phyloP scores from a whole-genome alignment of 2,888 invertebrate species.

The Uropetala carovei region DNA sequence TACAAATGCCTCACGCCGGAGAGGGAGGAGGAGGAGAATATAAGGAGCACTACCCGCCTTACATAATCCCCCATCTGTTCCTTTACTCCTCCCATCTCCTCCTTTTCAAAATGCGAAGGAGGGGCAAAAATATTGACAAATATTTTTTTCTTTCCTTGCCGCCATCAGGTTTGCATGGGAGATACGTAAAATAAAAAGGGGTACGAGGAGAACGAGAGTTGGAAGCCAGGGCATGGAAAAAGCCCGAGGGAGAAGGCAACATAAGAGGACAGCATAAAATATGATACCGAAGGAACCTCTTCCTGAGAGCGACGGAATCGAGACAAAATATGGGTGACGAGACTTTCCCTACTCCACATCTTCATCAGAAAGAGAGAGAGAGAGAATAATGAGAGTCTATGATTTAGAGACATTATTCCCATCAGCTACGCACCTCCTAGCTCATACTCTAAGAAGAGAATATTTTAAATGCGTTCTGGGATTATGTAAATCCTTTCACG shows the following conservation, averaged over 20 bases:
- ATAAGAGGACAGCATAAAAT: neutral
- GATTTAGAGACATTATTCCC: no score
- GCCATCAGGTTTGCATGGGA: conserved; percentile 43
- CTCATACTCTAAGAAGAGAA: no score
- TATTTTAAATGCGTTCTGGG: no score
- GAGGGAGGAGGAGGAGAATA: conserved; percentile 19
- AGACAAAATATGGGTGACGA: neutral
- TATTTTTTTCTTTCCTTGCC: conserved; percentile 33
- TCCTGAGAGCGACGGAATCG: neutral
- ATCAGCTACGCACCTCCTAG: no score
- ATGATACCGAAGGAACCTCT: conserved; percentile 1
- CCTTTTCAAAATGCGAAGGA: conserved; percentile 18
- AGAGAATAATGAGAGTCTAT: neutral
- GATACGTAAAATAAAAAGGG: neutral
- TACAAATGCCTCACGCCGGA: conserved; percentile 34
- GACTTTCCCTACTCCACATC: neutral
- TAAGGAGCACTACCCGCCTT: neutral
- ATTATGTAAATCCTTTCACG: no score
- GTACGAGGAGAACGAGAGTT: neutral
- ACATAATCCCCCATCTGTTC: conserved; percentile 62
- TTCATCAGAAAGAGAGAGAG: neutral
- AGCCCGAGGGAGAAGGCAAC: neutral
- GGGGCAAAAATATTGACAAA: conserved; percentile 53
- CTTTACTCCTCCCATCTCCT: neutral
- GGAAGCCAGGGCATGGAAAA: neutral